Base-by-base conservation (phyloP, 2,113 vertebrate genomes). In the Aix galericulata region DNA sequence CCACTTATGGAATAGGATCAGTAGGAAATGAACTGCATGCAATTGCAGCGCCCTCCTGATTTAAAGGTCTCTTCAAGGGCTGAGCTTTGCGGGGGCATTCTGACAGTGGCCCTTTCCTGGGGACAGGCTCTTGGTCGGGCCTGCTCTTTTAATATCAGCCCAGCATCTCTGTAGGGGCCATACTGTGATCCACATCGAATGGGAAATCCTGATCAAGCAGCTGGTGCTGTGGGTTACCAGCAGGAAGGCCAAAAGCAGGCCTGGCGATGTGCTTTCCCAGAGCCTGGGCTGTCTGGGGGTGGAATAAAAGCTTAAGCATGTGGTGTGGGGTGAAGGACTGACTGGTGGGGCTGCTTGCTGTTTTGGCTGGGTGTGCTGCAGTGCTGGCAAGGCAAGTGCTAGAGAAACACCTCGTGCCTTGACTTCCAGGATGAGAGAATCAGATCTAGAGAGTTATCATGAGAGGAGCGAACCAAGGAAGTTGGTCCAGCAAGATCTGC, bases 111-210 rank as follows among this genome's bases (percentile, higher is more conserved):
- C 82, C 18, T 75, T 87, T 26, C 36, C 22, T 4, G 27, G 16
- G 25, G 17, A 4, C 27, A 0, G 1, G 11, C 44, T 21, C 25
- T 52, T 34, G 17, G 6, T 62, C 0, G 0, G 66, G 17, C 18
- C 6, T 86, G 23, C 46, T 13, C 31, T 58, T 82, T 72, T 13
- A 59, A 50, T 32, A 36, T 1, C 17, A 22, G 18, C 18, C 17
- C 63, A 32, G n/a, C 58, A 36, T 17, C 46, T 12, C 15, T 56
- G 2, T 5, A 26, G 14, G 29, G 72, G 46, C 78, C 72, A 34
- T 40, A n/a, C 56, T 1, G 2, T 36, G 63, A 20, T 26, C 6
- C 14, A 1, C 5, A 3, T 32, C 53, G 46, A 32, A 81, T 36
- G 25, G 25, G 40, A 81, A 42, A n/a, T 40, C 16, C 8, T 0